Percentiles rank a stretch among this genome's conserved stretches.
These are phyloP conservation scores for Rhyzopertha dominica DNA, from an alignment of 1,140 invertebrate genomes.

Conservation along the genomic window DNA sequence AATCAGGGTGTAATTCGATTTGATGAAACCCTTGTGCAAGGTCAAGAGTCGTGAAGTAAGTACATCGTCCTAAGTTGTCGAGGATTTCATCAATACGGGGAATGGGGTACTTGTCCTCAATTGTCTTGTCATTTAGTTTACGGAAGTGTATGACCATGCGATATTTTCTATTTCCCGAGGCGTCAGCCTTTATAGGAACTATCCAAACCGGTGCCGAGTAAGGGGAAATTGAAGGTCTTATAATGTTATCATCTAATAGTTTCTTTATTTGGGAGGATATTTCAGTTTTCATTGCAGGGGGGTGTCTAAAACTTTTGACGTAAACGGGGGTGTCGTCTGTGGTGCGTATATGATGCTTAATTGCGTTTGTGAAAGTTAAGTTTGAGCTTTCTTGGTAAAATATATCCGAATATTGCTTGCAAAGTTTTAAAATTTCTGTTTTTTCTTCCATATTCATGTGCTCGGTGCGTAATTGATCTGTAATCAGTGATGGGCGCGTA, in stretches of 20 bases:
- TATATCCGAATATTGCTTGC: conserved; percentile 18
- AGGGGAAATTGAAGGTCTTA: too few species aligned
- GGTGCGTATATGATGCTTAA: conserved; percentile 28
- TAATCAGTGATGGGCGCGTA: too few species aligned
- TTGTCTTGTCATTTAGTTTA: conserved; percentile 9
- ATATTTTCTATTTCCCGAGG: too few species aligned
- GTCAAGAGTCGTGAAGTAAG: conserved; percentile 1
- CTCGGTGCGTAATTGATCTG: too few species aligned
- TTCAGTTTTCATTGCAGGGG: conserved; percentile 8
- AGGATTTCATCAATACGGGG: conserved; percentile 6
- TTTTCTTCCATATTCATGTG: conserved; percentile 21
- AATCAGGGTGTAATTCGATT: conserved; percentile 1
- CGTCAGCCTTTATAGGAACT: too few species aligned
- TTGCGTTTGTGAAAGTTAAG: conserved; percentile 23
- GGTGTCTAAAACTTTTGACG: conserved; percentile 14
- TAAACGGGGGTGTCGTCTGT: conserved; percentile 22
- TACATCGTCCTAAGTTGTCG: background rate
- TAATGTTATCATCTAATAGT: too few species aligned
- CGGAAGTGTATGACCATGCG: too few species aligned
- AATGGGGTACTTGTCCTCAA: conserved; percentile 2
- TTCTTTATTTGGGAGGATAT: conserved; percentile 8
- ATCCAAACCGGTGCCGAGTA: too few species aligned
- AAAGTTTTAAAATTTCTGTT: conserved; percentile 14
- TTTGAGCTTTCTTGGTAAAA: conserved; percentile 23
- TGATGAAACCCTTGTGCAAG: conserved; percentile 3